Percentiles rank a stretch among this genome's conserved stretches.
phyloP scores from a whole-genome alignment of 2,113 vertebrate genomes.

The Xenopus borealis region DNA sequence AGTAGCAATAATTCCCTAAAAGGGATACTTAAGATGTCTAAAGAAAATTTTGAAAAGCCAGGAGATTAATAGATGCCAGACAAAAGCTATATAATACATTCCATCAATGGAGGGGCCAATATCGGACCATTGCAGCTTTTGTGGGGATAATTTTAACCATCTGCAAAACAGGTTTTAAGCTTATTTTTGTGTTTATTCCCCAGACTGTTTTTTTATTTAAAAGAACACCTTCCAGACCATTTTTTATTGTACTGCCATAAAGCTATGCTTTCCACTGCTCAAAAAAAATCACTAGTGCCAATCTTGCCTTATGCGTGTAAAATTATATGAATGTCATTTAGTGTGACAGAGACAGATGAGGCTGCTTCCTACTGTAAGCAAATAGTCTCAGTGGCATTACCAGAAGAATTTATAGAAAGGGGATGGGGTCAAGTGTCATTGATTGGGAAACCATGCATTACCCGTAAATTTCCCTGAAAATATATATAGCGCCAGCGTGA shows the following conservation, averaged over 20 bases:
- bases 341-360: not conserved
- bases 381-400: not conserved
- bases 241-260: not conserved
- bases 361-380: not conserved
- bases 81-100: not conserved
- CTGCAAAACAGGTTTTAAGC: not conserved
- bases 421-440: not conserved
- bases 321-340: not conserved
- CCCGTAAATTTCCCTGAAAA: not conserved
- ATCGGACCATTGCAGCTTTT: not conserved
- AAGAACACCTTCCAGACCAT: not conserved
- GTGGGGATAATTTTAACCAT: not conserved
- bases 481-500: too few relatives aligned
- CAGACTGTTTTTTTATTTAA: not conserved
- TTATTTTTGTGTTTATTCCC: not conserved
- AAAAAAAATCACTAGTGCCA: not conserved
- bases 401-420: not conserved
- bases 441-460: not conserved
- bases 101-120: not conserved
- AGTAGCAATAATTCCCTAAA: not conserved
- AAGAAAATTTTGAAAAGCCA: not conserved
- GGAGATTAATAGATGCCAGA: slow-evolving; percentile 13
- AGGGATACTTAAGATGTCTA: slow-evolving; percentile 11
- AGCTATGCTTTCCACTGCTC: not conserved
- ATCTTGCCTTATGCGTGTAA: not conserved